Conservation (phyloP, 1,140 invertebrate genomes). For the Brachionus asplanchnoidis region DNA sequence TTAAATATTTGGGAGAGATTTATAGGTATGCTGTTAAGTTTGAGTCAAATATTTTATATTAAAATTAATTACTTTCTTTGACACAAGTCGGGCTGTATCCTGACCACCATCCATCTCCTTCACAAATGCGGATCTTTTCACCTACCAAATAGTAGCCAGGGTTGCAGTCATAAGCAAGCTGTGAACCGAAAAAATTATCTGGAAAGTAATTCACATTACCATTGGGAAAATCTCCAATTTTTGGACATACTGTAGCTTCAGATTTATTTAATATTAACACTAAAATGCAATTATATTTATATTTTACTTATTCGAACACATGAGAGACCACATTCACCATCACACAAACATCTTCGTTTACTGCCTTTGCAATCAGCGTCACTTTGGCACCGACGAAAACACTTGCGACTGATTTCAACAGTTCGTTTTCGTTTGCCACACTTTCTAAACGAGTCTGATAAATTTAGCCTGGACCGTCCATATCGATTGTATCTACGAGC, state of each 20-base stretch:
- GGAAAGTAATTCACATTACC: constrained; percentile 38
- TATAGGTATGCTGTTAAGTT: no score
- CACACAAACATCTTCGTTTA: constrained; percentile 90
- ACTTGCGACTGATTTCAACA: constrained; percentile 57
- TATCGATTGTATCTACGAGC: neutral
- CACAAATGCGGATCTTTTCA: constrained; percentile 52
- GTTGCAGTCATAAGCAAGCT: constrained; percentile 56
- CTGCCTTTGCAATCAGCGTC: constrained; percentile 93
- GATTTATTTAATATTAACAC: neutral
- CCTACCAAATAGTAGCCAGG: constrained; percentile 57
- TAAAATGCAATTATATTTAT: neutral
- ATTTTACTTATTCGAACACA: constrained; percentile 79
- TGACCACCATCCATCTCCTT: constrained; percentile 58
- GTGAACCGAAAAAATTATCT: constrained; percentile 54
- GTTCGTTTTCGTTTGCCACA: constrained; percentile 39
- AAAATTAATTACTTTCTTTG: constrained; percentile 1
- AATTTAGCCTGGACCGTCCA: neutral
- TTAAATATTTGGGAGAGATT: no score
- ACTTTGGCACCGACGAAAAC: constrained; percentile 82
- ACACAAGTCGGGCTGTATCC: constrained; percentile 52
- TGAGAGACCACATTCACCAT: constrained; percentile 88
- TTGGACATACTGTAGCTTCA: constrained; percentile 30
- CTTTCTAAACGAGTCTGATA: neutral
- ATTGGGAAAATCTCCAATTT: constrained; percentile 27
- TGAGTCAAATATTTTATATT: no score